Conservation (phyloP, 1,140 invertebrate genomes). For the Lasioglossum baleicum region DNA sequence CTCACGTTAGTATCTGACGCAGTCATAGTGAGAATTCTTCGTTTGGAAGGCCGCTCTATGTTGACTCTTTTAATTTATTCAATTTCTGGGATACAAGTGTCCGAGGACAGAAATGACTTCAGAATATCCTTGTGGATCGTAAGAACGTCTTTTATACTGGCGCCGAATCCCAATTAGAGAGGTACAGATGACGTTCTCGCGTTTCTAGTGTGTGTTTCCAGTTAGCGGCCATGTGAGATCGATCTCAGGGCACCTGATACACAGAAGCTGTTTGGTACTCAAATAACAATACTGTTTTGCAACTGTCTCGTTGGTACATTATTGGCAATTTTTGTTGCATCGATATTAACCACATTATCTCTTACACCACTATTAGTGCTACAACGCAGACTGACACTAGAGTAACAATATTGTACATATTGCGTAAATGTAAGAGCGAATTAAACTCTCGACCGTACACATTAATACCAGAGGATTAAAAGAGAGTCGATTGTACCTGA, state of each 20-base stretch:
- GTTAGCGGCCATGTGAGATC: not conserved
- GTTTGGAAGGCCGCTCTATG: not conserved
- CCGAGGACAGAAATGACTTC: not conserved
- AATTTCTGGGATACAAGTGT: not conserved
- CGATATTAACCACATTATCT: not conserved
- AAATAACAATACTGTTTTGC: not conserved
- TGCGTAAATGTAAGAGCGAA: no score
- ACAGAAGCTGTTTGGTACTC: no score
- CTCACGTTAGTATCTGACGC: no score
- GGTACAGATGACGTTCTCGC: not conserved
- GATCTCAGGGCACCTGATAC: not conserved
- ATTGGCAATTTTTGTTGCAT: not conserved
- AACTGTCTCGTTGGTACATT: not conserved
- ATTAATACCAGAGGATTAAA: no score
- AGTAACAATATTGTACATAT: no score
- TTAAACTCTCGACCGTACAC: no score
- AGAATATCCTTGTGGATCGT: not conserved
- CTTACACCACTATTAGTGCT: no score
- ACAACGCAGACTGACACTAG: no score
- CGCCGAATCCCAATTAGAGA: not conserved
- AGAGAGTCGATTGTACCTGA: no score
- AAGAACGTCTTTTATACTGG: not conserved
- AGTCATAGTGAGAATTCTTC: not conserved
- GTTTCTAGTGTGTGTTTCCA: not conserved
- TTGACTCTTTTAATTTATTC: not conserved